phyloP scores from a whole-genome alignment of 2,888 invertebrate genomes.

The Miltochrista miniata region DNA sequence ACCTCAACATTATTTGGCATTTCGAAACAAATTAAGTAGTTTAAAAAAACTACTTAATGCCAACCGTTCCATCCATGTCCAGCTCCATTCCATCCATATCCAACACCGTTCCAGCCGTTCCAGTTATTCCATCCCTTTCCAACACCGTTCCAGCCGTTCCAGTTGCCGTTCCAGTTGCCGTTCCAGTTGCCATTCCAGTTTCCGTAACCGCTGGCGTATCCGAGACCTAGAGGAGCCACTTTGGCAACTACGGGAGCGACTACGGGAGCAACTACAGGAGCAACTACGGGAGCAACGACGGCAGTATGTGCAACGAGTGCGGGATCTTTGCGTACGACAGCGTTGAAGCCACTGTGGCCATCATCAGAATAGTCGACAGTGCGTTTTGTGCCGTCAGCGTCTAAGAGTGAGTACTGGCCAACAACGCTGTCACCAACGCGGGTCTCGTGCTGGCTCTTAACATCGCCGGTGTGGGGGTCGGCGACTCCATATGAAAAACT shows the following conservation, averaged over 20 bases:
- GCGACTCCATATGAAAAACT: constrained; percentile 77
- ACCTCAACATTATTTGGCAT: no score
- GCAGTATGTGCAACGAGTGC: constrained; percentile 45
- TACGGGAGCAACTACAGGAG: constrained; percentile 43
- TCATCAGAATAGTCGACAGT: constrained; percentile 84
- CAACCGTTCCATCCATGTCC: constrained; percentile 4
- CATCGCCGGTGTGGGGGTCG: constrained; percentile 77
- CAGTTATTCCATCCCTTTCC: constrained; percentile 53
- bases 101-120: constrained; percentile 10
- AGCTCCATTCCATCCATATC: background rate
- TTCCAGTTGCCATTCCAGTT: no score
- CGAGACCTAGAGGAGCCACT: constrained; percentile 52
- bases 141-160: constrained; percentile 14
- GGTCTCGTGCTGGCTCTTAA: constrained; percentile 84
- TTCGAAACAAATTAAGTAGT: no score
- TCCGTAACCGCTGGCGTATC: constrained; percentile 15
- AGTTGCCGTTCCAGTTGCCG: no score
- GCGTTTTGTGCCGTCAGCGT: constrained; percentile 85
- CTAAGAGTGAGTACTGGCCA: constrained; percentile 75
- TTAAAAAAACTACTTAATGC: no score
- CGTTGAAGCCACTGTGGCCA: constrained; percentile 80
- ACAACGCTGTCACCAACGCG: constrained; percentile 85
- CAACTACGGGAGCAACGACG: constrained; percentile 44
- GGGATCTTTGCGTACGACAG: constrained; percentile 78
- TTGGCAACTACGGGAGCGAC: constrained; percentile 45